Evolutionary conservation across 2,797 vertebrate species (phyloP), one percentile per base, ranked within the genome.

Genomic region (Cynopterus sphinx): DNA sequence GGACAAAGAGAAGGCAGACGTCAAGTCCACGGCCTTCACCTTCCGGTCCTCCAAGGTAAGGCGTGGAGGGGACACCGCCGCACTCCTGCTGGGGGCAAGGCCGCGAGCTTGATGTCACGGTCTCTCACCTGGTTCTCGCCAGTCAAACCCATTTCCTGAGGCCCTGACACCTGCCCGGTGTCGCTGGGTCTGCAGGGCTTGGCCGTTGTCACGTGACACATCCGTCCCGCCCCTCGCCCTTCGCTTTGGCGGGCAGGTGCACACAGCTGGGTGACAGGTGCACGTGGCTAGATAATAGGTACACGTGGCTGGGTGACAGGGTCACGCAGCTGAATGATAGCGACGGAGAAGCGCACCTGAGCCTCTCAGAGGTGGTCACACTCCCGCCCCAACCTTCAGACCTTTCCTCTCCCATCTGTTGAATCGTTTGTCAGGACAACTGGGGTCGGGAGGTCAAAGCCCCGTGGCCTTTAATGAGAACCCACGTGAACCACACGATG

Each of bases 11-110:
- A 99, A 99, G 83, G 99, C 99, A 0, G 99, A 99, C 82, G 98
- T 99, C 55, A 99, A 99, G 97, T 99, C 99, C 9, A 99, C 99
- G 0, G 99, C 99, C 7, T 99, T 99, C 98, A 99, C 99, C 98
- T 99, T 99, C 97, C 99, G 99, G 71, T 99, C 99, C 61, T 99
- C 99, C 89, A 99, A 99, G 99, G 99, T 99, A 98, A 87, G 33
- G 33, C 33, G 33, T 2, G 33, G 33, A 33, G 33, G 33, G 33
- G 33, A 33, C 33, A 33, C 33, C 33, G 33, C 33, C 33, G 33
- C 33, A 33, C 33, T 33, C 33, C 33, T 33, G 33, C 33, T 33
- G 33, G 33, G 33, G 33, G 33, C 33, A 33, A 33, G 33, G 33
- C 33, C 33, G 33, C 33, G 33, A 33, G 33, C 33, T 33, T 33